Conservation (phyloP, 1,140 invertebrate genomes). For the Oreohelix idahoensis region DNA sequence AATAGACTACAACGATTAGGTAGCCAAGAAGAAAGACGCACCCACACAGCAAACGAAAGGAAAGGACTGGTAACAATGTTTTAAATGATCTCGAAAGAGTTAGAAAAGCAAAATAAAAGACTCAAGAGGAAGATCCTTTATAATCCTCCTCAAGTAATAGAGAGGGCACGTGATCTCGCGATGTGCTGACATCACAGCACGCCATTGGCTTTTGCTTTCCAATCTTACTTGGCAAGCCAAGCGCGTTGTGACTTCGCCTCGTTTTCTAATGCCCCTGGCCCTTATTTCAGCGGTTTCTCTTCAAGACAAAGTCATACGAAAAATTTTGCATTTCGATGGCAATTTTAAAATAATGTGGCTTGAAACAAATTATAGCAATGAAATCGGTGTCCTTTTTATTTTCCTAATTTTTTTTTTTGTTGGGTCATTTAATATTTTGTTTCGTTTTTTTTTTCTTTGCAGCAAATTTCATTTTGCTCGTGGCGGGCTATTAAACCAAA, state of each 20-base stretch:
- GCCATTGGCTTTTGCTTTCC: no score
- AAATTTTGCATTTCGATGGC: constrained; percentile 22
- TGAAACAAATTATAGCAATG: constrained; percentile 26
- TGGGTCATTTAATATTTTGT: neutral
- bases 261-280: neutral
- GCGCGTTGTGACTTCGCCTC: neutral
- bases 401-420: neutral
- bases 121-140: neutral
- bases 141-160: neutral
- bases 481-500: neutral
- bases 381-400: constrained; percentile 19
- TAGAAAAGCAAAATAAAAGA: no score
- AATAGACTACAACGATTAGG: no score
- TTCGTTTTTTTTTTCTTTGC: neutral
- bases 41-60: no score
- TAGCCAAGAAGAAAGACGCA: no score
- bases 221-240: no score
- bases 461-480: neutral
- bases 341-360: constrained; percentile 33
- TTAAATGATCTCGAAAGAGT: no score
- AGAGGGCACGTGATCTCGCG: neutral
- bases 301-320: neutral
- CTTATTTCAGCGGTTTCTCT: constrained; percentile 9
- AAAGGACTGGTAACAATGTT: no score
- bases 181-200: no score